These are phyloP conservation scores for Boleophthalmus pectinirostris DNA, from an alignment of 2,113 vertebrate species.

Conservation along the genomic window DNA sequence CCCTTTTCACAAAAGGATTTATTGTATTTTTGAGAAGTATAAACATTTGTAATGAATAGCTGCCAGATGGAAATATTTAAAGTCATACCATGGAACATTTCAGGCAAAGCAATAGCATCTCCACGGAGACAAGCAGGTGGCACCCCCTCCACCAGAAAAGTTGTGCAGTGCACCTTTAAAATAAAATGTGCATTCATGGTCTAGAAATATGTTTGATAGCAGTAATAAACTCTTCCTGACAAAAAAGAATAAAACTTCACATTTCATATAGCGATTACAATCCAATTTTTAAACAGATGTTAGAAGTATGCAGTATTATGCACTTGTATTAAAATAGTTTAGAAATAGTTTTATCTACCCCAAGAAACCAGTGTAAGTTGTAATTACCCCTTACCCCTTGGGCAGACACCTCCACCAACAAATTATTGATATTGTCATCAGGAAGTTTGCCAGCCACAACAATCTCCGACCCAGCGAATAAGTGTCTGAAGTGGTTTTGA, in stretches of 20 bases:
- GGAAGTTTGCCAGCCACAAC: conserved; percentile 82
- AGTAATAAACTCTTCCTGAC: background rate
- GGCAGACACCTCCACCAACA: conserved; percentile 79
- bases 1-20: too few species aligned
- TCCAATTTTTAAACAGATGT: background rate
- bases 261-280: background rate
- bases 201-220: background rate
- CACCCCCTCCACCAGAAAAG: too few species aligned
- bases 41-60: too few species aligned
- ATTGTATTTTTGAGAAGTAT: too few species aligned
- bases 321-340: background rate
- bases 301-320: background rate
- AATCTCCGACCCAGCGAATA: conserved; percentile 88
- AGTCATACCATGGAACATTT: too few species aligned
- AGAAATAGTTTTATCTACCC: too few species aligned
- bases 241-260: background rate
- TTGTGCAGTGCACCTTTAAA: too few species aligned
- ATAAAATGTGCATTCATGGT: background rate
- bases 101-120: too few species aligned
- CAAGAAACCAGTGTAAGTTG: too few species aligned
- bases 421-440: conserved; percentile 69
- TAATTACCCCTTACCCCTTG: conserved; percentile 72
- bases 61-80: too few species aligned
- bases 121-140: too few species aligned
- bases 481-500: conserved; percentile 73